Evolutionary conservation across 2,888 invertebrate genomes (phyloP).

Genomic region (Labia minor): DNA sequence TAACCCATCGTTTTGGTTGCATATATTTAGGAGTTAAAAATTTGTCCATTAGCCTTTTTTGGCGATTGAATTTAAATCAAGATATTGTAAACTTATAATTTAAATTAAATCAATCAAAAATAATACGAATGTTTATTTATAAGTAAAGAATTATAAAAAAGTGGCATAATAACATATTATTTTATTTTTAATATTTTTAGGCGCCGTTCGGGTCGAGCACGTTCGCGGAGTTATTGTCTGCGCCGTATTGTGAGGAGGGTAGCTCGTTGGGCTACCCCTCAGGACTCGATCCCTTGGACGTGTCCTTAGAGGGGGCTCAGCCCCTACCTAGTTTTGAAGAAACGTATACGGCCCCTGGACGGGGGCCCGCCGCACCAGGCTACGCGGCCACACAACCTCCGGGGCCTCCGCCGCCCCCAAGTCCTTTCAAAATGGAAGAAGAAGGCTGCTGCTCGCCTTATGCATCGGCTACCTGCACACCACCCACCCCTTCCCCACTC

Average conservation of each 20-base stretch:
- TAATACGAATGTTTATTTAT: no score
- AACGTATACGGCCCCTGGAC: constrained; percentile 59
- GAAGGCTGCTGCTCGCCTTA: constrained; percentile 57
- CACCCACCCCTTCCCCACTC: constrained; percentile 25
- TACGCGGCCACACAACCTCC: constrained; percentile 37
- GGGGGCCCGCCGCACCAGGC: constrained; percentile 33
- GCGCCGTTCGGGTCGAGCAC: constrained; percentile 66
- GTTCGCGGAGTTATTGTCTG: constrained; percentile 65
- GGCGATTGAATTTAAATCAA: no score
- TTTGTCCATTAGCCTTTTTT: no score
- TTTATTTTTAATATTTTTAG: no score
- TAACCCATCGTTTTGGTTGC: no score
- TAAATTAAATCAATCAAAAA: no score
- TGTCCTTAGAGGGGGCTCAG: constrained; percentile 23
- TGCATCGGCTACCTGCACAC: constrained; percentile 30
- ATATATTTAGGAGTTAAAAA: no score
- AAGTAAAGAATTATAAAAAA: no score
- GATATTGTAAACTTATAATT: no score
- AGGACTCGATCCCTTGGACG: constrained; percentile 31
- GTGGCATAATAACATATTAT: no score
- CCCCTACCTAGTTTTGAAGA: constrained; percentile 75
- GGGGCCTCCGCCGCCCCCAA: not conserved
- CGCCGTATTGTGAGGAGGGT: constrained; percentile 61
- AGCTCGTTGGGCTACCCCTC: constrained; percentile 41
- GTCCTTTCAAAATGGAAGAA: constrained; percentile 63